phyloP scores from a whole-genome alignment of 2,113 vertebrate genomes.

The Neodontobutis hainanensis region DNA sequence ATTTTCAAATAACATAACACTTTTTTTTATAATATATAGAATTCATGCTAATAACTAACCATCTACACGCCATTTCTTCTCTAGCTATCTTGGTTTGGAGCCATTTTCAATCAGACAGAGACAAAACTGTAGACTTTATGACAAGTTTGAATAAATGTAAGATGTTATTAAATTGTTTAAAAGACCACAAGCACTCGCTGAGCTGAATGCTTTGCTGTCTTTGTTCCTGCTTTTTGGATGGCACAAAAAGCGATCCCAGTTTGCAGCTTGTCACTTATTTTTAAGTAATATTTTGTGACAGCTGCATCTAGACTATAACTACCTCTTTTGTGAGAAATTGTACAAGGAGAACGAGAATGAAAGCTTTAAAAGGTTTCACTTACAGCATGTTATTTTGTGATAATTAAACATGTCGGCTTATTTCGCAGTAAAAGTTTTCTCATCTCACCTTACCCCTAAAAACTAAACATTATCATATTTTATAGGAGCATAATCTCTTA shows the following conservation, averaged over 20 bases:
- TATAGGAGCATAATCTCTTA: background rate
- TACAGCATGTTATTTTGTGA: background rate
- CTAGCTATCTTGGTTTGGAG: background rate
- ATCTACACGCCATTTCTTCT: too few species aligned
- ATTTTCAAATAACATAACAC: too few species aligned
- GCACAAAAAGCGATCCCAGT: constrained; percentile 29
- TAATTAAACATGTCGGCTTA: too few species aligned
- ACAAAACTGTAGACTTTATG: background rate
- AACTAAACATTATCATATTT: background rate
- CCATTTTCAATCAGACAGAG: background rate
- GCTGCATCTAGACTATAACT: constrained; percentile 39
- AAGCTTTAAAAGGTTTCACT: background rate
- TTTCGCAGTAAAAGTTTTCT: too few species aligned
- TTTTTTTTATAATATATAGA: too few species aligned
- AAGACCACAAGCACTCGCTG: background rate
- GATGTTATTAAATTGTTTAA: background rate
- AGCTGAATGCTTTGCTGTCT: constrained; percentile 5
- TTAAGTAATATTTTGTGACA: constrained; percentile 44
- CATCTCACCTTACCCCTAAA: too few species aligned
- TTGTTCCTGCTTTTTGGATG: constrained; percentile 3
- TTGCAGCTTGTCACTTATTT: constrained; percentile 45
- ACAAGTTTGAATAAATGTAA: background rate
- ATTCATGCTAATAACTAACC: too few species aligned
- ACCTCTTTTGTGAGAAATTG: constrained; percentile 7
- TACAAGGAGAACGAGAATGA: background rate